Conservation (phyloP, 2,888 invertebrate genomes). For the Lampropteryx suffumata region DNA sequence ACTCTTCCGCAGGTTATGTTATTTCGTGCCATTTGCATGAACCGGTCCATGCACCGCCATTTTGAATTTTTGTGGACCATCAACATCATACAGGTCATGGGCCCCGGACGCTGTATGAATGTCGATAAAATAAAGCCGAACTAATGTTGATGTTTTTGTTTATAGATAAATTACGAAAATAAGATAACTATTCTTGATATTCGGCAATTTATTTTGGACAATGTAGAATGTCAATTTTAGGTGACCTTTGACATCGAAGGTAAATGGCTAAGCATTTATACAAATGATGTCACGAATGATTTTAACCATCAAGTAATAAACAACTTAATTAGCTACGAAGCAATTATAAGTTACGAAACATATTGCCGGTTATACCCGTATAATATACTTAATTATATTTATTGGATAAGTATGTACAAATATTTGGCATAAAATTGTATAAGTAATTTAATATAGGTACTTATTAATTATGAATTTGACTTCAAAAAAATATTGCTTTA, state of each 20-base stretch:
- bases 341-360: constrained; percentile 19
- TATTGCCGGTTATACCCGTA: neutral
- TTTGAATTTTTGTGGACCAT: constrained; percentile 40
- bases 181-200: no score
- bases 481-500: no score
- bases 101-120: constrained; percentile 9
- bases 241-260: constrained; percentile 14
- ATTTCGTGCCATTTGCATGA: constrained; percentile 52
- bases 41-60: constrained; percentile 56
- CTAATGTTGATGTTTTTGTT: no score
- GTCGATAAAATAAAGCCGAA: neutral
- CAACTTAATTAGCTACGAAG: constrained; percentile 9
- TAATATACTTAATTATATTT: no score
- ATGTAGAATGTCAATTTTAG: no score
- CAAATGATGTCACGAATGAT: constrained; percentile 19
- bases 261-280: constrained; percentile 3
- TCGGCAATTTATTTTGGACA: no score
- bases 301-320: constrained; percentile 15
- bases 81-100: constrained; percentile 30
- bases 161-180: no score
- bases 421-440: no score
- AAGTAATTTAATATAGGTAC: no score
- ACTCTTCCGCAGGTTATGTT: constrained; percentile 56
- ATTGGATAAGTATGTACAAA: no score
- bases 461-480: no score